Base-by-base conservation (phyloP, 2,888 invertebrate genomes). In the Cheilosia variabilis region DNA sequence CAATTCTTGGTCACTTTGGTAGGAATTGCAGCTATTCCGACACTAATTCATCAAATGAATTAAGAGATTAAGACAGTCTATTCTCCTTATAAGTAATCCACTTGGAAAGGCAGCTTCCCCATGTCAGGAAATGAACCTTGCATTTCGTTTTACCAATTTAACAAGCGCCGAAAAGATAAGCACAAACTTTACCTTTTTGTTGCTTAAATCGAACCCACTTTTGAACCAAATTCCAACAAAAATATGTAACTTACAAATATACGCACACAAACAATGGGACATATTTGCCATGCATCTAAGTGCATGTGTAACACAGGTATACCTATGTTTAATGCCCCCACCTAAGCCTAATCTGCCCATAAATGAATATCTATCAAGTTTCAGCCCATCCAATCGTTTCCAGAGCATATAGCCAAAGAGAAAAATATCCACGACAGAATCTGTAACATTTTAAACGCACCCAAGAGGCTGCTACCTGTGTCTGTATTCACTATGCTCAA, bases 391-490 rank as follows among this genome's bases (percentile, higher is more conserved):
- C 71, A 47, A 43, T 41, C 57, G 55, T 62, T 66, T 68, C 22
- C 57, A 62, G 57, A 58, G 34, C 62, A 73, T 37, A 52, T 24
- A 53, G 53, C 53, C 53, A 58, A 50, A 50, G 19, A 68, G 43
- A 62, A 43, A 27, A 43, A 27, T 24, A 60, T 47, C 79, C 50
- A 63, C 52, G 58, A 76, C 69, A 66, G 71, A 80, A 86, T 86
- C 81, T 86, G 86, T 86, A 81, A 81, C 86, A 86, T 81, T 86
- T 81, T 80, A 77, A 86, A 77, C 86, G 81, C 86, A 86, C 86
- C 77, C 86, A 81, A 86, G 86, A 73, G 86, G 81, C 76, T 77
- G 37, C 37, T 31, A 31, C 9, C 31, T 37, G 37, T 13, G 68
- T 66, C 62, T 68, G 37, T 77, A 72, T 72, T n/a, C 72, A 72